phyloP scores from a whole-genome alignment of 2,797 vertebrate species.

The Urocyon cinereoargenteus region DNA sequence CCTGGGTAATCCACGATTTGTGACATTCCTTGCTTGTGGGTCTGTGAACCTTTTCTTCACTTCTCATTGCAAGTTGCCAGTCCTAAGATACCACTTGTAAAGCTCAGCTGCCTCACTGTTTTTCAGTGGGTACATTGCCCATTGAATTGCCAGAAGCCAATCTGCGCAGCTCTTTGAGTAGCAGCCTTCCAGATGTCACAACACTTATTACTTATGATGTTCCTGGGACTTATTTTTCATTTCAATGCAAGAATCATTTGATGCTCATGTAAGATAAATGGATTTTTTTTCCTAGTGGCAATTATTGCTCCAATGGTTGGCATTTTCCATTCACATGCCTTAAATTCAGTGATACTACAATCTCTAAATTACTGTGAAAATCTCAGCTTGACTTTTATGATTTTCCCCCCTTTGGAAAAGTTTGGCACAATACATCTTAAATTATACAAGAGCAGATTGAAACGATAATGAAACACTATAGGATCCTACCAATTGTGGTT shows the following conservation, averaged over 20 bases:
- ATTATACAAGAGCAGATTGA: conserved; percentile 33
- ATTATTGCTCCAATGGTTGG: not conserved
- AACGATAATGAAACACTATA: conserved; percentile 38
- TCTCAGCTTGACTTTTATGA: conserved; percentile 47
- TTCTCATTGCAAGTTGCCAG: not conserved
- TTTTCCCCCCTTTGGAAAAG: conserved; percentile 16
- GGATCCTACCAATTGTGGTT: not conserved
- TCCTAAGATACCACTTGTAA: not conserved
- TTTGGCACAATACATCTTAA: conserved; percentile 55
- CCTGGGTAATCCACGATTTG: not conserved
- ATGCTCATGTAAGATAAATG: conserved; percentile 33
- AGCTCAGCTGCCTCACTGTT: not conserved
- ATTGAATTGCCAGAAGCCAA: not conserved
- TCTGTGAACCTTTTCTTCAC: not conserved
- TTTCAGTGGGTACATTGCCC: not conserved
- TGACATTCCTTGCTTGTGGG: not conserved
- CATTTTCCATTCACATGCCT: conserved; percentile 37
- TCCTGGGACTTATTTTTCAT: conserved; percentile 11
- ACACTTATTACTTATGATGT: not conserved
- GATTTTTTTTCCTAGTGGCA: not conserved
- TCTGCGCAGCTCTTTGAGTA: not conserved
- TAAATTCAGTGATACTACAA: conserved; percentile 55
- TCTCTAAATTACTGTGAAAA: conserved; percentile 60
- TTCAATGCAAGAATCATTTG: not conserved
- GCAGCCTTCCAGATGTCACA: not conserved